phyloP scores from a whole-genome alignment of 2,888 invertebrate genomes.

The Tuberolachnus salignus region DNA sequence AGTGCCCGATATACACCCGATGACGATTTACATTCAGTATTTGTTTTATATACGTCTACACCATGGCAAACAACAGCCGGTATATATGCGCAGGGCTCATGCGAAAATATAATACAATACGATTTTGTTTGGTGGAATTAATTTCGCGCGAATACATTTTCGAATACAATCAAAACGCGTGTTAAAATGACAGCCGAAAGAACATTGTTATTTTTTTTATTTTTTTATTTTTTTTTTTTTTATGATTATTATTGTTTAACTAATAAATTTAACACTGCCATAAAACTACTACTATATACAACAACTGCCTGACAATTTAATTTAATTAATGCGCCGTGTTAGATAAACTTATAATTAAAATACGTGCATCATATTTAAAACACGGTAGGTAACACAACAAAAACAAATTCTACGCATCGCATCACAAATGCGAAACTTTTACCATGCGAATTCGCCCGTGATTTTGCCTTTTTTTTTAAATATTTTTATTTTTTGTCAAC shows the following conservation, averaged over 20 bases:
- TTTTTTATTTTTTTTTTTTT: not conserved
- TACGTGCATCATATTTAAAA: slow-evolving; percentile 19
- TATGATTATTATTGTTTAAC: not conserved
- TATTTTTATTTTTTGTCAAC: not conserved
- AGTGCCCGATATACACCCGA: too few relatives aligned
- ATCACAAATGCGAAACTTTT: slow-evolving; percentile 17
- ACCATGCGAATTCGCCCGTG: not conserved
- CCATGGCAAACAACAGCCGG: too few relatives aligned
- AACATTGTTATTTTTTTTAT: slow-evolving; percentile 9
- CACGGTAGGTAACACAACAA: slow-evolving; percentile 14
- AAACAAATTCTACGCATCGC: slow-evolving; percentile 10
- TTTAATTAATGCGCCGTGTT: slow-evolving; percentile 16
- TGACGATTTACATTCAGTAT: too few relatives aligned
- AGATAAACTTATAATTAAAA: slow-evolving; percentile 44
- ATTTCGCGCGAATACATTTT: slow-evolving; percentile 9
- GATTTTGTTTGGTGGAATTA: not conserved
- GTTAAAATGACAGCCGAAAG: not conserved
- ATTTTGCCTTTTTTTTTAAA: not conserved
- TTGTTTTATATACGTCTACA: too few relatives aligned
- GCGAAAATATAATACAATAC: not conserved
- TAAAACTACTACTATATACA: slow-evolving; percentile 2
- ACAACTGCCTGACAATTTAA: not conserved
- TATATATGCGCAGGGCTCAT: too few relatives aligned
- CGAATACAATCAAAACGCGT: not conserved
- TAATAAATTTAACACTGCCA: slow-evolving; percentile 4